Evolutionary conservation across 2,888 invertebrate species (phyloP), one percentile per base, ranked within the genome.

Genomic region (Byasa hedistus): DNA sequence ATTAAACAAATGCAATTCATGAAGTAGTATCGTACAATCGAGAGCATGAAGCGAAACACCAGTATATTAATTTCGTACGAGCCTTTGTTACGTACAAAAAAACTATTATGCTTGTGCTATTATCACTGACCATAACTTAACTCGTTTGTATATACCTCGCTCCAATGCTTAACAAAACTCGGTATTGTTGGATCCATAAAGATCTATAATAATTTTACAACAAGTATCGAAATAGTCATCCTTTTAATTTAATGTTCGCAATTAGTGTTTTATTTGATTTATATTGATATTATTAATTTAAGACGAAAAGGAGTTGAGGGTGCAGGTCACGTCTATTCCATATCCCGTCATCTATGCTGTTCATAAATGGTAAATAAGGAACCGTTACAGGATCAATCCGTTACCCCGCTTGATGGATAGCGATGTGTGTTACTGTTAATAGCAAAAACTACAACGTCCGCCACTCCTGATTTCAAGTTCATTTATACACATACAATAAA

Each of bases 61-160:
- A 57, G 36, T 65, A 36, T 21, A 54, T 2, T 44, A 39, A 36
- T 36, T 66, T 39, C 27, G 15, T 54, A 39, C 21, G 51, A 51
- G n/a, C 51, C 39, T 55, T 39, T 52, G 61, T 61, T 66, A 54
- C 61, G 44, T 55, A 55, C 24, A n/a, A 27, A 12, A 8, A 17
- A 22, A 36, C 32, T 68, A 59, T 73, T 75, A 69, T 76, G 73
- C 73, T 71, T 68, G 68, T 72, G 70, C 71, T 75, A 74, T 76
- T 75, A 72, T 75, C 75, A 74, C 74, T 74, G 74, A 73, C 72
- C 73, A 74, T 76, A 71, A 79, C 56, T 69, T 76, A 71, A 79
- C 56, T 69, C 63, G 65, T 66, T 68, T 69, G 61, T 69, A 67
- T 69, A 69, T 59, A 69, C 66, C 8, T 17, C 66, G 65, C 65